Base-by-base conservation (phyloP, 2,797 vertebrate species). In the Petrocephalus sullivani region DNA sequence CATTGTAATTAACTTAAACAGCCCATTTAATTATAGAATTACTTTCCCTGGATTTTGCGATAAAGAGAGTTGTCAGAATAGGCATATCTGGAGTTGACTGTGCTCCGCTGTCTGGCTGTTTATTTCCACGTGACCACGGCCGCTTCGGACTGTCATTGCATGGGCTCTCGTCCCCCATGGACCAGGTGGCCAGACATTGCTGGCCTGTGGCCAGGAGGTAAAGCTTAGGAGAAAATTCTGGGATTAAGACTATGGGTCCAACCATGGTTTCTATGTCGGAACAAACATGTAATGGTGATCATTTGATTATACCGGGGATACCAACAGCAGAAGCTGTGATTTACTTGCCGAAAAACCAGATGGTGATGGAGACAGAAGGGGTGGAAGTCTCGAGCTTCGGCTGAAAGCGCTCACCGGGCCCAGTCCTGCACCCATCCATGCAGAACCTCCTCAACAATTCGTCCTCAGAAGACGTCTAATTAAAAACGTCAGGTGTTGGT, bases 21-120 rank as follows among this genome's bases (percentile, higher is more conserved):
- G 12, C 81, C 81, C 81, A 53, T 84, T 84, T 84, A 84, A 54
- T 84, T 84, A 53, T 84, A 54, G 49, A 84, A 84, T 84, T 84
- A 84, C 81, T 84, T 84, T 54, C 81, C 21, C 81, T 51, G n/a
- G 46, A 84, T 54, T 83, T 84, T 53, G 19, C 49, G 12, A 23
- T 54, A 23, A 49, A 84, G 46, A 84, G 4, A 23, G 81, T 51
- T 81, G 75, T 81, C 75, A 49, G 75, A 21, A 81, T 19, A 81
- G 75, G 75, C 75, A 21, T 81, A 41, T 81, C 75, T 81, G 41
- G 75, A n/a, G 8, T 21, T 49, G 49, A 49, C 7, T 49, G 41
- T 49, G 81, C 51, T 84, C 19, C 41, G 53, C 49, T 83, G 49
- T 23, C 10, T 54, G 0, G 19, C 41, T 49, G 41, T 78, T 78